These are phyloP conservation scores for Tachysurus vachellii DNA, from an alignment of 2,113 vertebrate genomes.

Conservation along the genomic window DNA sequence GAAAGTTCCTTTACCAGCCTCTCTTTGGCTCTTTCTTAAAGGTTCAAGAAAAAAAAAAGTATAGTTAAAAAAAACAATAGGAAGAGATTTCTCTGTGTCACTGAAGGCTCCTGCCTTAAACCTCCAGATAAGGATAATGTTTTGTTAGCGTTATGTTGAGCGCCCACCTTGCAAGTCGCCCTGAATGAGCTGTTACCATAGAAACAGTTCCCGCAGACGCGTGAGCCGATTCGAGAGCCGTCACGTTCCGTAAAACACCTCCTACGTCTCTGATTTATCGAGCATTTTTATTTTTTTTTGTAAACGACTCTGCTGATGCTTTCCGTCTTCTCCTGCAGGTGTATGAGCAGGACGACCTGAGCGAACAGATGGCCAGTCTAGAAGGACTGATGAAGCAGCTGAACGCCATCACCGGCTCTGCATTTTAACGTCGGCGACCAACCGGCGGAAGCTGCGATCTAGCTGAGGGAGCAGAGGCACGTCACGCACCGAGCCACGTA, in stretches of 20 bases:
- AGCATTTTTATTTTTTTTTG: too few species aligned
- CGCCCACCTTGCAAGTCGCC: too few species aligned
- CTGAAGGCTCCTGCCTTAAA: too few species aligned
- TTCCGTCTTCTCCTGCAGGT: conserved; percentile 71
- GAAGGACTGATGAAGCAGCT: conserved; percentile 98
- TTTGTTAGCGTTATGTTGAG: background rate
- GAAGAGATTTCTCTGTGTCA: too few species aligned
- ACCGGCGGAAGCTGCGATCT: background rate
- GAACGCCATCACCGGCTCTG: conserved; percentile 94
- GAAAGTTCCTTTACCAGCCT: too few species aligned
- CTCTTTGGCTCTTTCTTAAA: too few species aligned
- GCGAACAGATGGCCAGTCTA: conserved; percentile 96
- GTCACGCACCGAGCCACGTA: conserved; percentile 10
- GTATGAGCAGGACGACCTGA: conserved; percentile 94
- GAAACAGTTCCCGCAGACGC: background rate
- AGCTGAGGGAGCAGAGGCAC: conserved; percentile 25
- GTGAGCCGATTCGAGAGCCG: background rate
- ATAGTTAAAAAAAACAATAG: too few species aligned
- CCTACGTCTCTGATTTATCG: background rate
- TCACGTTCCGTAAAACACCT: background rate
- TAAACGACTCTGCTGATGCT: background rate
- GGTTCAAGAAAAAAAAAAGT: too few species aligned
- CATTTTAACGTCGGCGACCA: conserved; percentile 77
- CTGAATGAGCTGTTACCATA: background rate
- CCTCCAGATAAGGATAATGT: too few species aligned